A percentile compares a stretch with the other conserved stretches of the same genome.
Conservation (phyloP, 2,797 vertebrate species). For the Myiotriccus ornatus region DNA sequence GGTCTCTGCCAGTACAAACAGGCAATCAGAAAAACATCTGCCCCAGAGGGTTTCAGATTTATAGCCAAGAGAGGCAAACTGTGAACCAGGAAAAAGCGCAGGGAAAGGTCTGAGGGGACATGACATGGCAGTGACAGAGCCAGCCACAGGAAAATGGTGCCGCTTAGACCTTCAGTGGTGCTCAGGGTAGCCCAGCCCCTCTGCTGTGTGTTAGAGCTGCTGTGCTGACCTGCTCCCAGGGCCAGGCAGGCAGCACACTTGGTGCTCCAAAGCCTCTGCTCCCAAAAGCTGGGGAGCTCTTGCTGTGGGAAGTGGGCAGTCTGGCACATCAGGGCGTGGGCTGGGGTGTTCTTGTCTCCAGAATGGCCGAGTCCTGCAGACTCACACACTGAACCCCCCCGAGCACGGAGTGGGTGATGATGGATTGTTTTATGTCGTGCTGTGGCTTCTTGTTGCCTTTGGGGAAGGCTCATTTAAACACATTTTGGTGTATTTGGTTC, state of each 20-base stretch:
- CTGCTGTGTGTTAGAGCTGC: neutral
- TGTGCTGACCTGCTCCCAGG: neutral
- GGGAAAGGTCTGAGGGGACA: neutral
- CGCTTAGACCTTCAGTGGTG: accelerated
- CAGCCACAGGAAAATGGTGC: neutral
- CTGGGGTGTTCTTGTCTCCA: accelerated
- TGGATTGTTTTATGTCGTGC: accelerated
- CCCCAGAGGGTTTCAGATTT: neutral
- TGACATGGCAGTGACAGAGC: neutral
- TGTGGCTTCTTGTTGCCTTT: neutral
- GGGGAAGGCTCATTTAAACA: neutral
- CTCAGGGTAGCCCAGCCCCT: neutral
- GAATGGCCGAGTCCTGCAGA: neutral
- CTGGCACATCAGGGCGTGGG: accelerated
- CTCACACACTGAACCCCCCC: accelerated
- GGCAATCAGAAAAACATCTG: neutral
- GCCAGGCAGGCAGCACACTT: accelerated
- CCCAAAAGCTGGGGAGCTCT: neutral
- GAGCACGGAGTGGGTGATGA: accelerated
- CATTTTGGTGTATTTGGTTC: accelerated
- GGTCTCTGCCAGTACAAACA: neutral
- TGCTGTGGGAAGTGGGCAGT: accelerated
- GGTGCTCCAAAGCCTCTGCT: neutral
- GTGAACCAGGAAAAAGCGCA: neutral
- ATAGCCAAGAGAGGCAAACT: neutral